phyloP scores from a whole-genome alignment of 2,888 invertebrate species.

The Orchestes rusci region DNA sequence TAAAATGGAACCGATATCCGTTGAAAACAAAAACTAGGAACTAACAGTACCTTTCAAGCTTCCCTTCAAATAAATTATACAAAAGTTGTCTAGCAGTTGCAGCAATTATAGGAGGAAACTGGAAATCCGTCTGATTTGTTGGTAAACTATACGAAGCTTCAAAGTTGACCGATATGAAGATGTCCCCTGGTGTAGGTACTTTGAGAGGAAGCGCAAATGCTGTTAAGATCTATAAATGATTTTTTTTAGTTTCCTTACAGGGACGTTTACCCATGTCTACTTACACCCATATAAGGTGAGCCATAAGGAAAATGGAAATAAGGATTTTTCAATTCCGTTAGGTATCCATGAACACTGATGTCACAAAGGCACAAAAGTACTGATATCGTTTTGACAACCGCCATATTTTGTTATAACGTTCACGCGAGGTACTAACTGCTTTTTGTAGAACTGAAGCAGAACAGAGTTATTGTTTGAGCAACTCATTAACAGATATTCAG shows the following conservation, averaged over 20 bases:
- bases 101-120: constrained; percentile 34
- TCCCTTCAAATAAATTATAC: constrained; percentile 33
- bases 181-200: constrained; percentile 55
- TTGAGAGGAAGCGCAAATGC: constrained; percentile 66
- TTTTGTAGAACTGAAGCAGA: no score
- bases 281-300: constrained; percentile 30
- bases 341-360: no score
- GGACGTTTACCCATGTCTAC: constrained; percentile 19
- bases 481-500: no score
- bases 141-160: constrained; percentile 61
- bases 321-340: constrained; percentile 20
- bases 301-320: constrained; percentile 30
- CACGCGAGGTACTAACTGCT: no score
- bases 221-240: constrained; percentile 52
- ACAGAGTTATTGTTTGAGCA: no score
- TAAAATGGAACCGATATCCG: no score
- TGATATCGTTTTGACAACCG: no score
- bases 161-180: constrained; percentile 68
- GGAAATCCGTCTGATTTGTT: constrained; percentile 44
- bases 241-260: constrained; percentile 31
- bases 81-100: constrained; percentile 31
- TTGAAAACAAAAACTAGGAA: no score
- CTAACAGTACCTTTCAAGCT: constrained; percentile 36
- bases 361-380: no score
- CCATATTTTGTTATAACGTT: no score